Evolutionary conservation across 2,797 vertebrate genomes (phyloP).

Genomic region (Coracias cyanogaster): DNA sequence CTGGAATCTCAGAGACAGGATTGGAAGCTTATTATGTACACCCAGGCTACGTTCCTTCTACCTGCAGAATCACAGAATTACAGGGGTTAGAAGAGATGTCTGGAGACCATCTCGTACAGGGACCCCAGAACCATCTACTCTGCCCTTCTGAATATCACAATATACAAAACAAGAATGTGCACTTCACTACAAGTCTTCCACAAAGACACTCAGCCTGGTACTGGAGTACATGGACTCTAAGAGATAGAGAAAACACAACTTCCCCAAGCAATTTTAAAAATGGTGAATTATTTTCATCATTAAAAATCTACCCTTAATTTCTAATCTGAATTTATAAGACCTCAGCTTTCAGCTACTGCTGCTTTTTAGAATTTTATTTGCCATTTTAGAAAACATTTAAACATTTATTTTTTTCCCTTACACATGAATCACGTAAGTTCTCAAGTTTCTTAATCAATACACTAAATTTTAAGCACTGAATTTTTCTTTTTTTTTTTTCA

Average conservation of each 20-base stretch:
- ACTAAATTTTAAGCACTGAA: neutral
- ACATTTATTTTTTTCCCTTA: neutral
- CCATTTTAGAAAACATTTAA: neutral
- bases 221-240: neutral
- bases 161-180: neutral
- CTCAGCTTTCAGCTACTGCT: neutral
- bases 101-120: neutral
- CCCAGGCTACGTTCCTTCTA: neutral
- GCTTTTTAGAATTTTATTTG: neutral
- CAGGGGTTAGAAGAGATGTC: too few relatives aligned
- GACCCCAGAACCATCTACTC: neutral
- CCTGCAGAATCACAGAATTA: neutral
- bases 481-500: neutral
- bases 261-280: neutral
- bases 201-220: neutral
- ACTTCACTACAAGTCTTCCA: neutral
- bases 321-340: neutral
- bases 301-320: neutral
- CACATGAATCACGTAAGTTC: neutral
- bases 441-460: neutral
- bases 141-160: neutral
- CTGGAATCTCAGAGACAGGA: neutral
- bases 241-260: neutral
- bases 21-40: neutral
- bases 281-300: neutral